A percentile compares a stretch with the other conserved stretches of the same genome.
Evolutionary conservation across 1,140 invertebrate species (phyloP).

Genomic region (Mylabris phalerata): DNA sequence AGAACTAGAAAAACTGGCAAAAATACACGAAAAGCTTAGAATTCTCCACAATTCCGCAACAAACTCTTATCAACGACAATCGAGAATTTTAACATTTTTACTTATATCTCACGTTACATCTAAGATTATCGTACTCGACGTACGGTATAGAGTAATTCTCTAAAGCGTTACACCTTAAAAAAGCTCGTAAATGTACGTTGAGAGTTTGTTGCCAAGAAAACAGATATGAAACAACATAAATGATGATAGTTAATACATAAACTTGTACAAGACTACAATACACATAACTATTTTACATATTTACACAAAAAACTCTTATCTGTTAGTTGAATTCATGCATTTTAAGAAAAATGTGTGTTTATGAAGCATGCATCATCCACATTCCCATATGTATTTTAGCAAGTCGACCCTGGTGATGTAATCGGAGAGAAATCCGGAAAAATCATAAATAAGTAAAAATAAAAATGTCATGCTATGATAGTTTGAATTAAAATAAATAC

Average conservation of each 20-base stretch:
- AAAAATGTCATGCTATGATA: background rate
- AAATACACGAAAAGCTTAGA: background rate
- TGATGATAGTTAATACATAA: too few species aligned
- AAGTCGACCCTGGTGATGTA: background rate
- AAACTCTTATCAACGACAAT: background rate
- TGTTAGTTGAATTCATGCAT: background rate
- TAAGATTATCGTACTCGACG: too few species aligned
- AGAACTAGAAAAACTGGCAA: background rate
- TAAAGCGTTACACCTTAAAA: too few species aligned
- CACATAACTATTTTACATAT: background rate
- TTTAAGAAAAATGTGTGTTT: background rate
- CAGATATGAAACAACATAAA: too few species aligned
- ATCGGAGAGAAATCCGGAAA: background rate
- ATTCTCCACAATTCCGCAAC: background rate
- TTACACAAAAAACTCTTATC: background rate
- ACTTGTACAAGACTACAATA: background rate
- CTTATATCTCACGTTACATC: background rate
- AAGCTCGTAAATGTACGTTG: too few species aligned
- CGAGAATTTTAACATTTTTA: background rate
- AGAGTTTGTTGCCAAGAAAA: too few species aligned
- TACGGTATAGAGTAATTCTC: too few species aligned
- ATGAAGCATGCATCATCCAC: background rate
- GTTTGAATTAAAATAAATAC: constrained; percentile 14
- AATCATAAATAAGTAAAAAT: constrained; percentile 14
- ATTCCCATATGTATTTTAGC: background rate